These are phyloP conservation scores for Arnoldichthys spilopterus DNA, from an alignment of 2,797 vertebrate species.

Conservation along the genomic window DNA sequence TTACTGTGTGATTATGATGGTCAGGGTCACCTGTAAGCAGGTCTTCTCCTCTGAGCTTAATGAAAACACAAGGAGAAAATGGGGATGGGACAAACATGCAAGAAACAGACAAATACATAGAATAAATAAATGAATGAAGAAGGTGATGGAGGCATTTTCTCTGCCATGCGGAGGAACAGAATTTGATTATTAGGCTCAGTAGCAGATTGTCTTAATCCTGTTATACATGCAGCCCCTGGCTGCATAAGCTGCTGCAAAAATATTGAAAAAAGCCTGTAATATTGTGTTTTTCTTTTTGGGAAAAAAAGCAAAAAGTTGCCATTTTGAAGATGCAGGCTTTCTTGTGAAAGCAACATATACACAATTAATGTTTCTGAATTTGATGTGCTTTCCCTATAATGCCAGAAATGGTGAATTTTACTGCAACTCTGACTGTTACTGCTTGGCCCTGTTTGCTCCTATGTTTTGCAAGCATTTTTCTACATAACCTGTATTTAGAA, in stretches of 20 bases:
- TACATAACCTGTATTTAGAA: neutral
- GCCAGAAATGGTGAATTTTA: neutral
- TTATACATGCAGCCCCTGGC: conserved; percentile 61
- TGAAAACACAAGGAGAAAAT: conserved; percentile 18
- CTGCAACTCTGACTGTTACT: neutral
- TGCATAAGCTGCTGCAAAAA: conserved; percentile 39
- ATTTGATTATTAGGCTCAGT: conserved; percentile 66
- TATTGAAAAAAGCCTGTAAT: conserved; percentile 28
- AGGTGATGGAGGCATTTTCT: conserved; percentile 47
- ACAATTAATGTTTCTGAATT: neutral
- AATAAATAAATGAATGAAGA: conserved; percentile 62
- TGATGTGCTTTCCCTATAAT: neutral
- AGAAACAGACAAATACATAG: conserved; percentile 53
- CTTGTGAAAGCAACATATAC: neutral
- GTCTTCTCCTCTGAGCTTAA: conserved; percentile 11
- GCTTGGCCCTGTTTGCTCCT: neutral
- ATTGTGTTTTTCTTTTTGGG: too few species aligned
- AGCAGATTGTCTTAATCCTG: conserved; percentile 69
- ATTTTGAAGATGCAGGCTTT: neutral
- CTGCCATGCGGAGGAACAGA: conserved; percentile 54
- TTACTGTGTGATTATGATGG: conserved; percentile 1
- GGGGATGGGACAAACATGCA: conserved; percentile 36
- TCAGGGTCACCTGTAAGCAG: neutral
- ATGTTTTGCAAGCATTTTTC: neutral
- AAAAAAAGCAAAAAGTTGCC: neutral